Evolutionary conservation across 2,113 vertebrate species (phyloP).

Genomic region (Seriola aureovittata): DNA sequence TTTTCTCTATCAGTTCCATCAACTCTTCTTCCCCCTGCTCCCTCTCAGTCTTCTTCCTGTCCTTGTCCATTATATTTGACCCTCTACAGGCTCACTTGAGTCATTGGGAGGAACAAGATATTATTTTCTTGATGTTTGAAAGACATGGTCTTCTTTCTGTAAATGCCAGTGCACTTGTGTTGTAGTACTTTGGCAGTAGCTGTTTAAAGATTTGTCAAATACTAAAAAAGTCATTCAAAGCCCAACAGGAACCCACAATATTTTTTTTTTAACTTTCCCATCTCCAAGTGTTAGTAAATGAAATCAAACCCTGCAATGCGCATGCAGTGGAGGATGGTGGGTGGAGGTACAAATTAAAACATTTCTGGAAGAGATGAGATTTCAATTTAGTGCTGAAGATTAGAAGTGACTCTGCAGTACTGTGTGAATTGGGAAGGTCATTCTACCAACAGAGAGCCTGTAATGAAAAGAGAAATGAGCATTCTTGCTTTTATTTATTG

Average conservation of each 20-base stretch:
- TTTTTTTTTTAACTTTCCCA: not conserved
- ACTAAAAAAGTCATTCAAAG: not conserved
- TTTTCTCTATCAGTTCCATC: constrained; percentile 65
- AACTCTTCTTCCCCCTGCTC: constrained; percentile 26
- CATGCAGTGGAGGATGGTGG: not conserved
- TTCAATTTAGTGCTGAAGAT: constrained; percentile 46
- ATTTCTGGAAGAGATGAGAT: constrained; percentile 31
- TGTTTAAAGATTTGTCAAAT: not conserved
- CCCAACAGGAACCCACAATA: not conserved
- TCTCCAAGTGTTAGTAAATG: not conserved
- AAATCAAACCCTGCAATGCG: not conserved
- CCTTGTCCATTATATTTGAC: constrained; percentile 57
- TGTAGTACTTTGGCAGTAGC: constrained; percentile 3
- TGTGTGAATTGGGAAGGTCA: constrained; percentile 34
- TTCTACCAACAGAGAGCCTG: constrained; percentile 3
- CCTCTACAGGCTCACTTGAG: constrained; percentile 8
- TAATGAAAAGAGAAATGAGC: constrained; percentile 7
- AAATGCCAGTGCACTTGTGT: not conserved
- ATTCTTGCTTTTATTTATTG: constrained; percentile 17
- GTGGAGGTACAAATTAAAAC: constrained; percentile 25
- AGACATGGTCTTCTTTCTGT: not conserved
- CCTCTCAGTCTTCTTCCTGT: constrained; percentile 36
- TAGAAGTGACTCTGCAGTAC: constrained; percentile 25
- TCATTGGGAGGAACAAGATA: constrained; percentile 2
- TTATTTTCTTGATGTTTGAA: constrained; percentile 28